Evolutionary conservation across 2,888 invertebrate genomes (phyloP), one percentile per base, ranked within the genome.

Genomic region (Plebejus anna): DNA sequence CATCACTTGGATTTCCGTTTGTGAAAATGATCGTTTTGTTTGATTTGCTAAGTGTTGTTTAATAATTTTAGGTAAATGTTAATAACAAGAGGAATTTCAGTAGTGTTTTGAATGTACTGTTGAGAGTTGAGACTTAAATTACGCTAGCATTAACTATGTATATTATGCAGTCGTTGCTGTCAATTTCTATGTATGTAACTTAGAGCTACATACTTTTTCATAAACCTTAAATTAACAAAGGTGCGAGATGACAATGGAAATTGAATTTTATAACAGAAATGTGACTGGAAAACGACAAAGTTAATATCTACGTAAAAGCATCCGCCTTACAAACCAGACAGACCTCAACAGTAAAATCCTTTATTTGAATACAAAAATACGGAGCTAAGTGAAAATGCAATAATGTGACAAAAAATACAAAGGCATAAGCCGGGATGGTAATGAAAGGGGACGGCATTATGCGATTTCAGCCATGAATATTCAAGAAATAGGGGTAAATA

Each of bases 381-480:
- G 11, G 22, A 72, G 42, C 22, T 42, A 42, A 72, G 42, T 73
- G 73, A 73, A 73, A 73, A 73, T 55, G 32, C 28, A 32, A 73
- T 73, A 73, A 73, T 28, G n/a, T 47, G 42, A 42, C 22, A 55
- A 73, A 73, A 73, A 73, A 51, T 51, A 72, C 72, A 76, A 73
- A 79, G 75, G 76, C 77, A 78, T 71, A 76, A 57, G 73, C 77
- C n/a, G 22, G 70, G 77, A 51, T 76, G 76, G 77, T 78, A 78
- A 79, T 77, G 78, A 76, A 78, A 80, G 77, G 79, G 80, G 79
- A 70, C 77, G 61, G 66, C 38, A 75, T 76, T 77, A 80, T 51
- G 79, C 76, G 75, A 76, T 77, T 76, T 77, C 78, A 73, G 61
- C 72, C 75, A 80, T 80, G 80, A 80, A 80, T 80, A 80, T 80